Percentiles rank a stretch among this genome's conserved stretches.
Conservation (phyloP, 2,113 vertebrate genomes). For the Emydocephalus ijimae region DNA sequence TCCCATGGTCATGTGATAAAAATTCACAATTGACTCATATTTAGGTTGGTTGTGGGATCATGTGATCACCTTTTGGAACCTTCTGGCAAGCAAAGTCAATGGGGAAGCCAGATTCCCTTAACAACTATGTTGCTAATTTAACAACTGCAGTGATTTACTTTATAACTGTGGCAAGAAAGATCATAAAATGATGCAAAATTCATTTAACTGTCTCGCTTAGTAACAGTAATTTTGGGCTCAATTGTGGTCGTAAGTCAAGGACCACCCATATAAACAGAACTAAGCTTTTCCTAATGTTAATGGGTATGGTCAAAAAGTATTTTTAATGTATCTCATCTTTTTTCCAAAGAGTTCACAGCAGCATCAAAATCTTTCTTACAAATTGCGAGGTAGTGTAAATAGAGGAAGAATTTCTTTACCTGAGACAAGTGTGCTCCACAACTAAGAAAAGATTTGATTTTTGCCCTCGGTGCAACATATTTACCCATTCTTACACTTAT, state of each 20-base stretch:
- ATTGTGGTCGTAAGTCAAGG: background rate
- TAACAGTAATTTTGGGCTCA: background rate
- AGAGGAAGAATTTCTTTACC: background rate
- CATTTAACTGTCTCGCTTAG: background rate
- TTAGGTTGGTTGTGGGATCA: background rate
- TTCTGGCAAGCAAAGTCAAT: background rate
- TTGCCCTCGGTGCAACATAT: background rate
- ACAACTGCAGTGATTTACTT: background rate
- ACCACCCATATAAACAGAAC: background rate
- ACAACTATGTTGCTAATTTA: background rate
- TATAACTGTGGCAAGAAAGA: background rate
- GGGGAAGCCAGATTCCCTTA: background rate
- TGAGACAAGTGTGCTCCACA: background rate
- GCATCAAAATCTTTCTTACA: background rate
- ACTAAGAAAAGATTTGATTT: background rate
- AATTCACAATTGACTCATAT: background rate
- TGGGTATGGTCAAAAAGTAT: background rate
- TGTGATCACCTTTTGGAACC: background rate
- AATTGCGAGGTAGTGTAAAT: background rate
- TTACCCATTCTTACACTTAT: background rate
- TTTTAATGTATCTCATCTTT: background rate
- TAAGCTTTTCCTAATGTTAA: background rate
- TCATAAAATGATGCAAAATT: background rate
- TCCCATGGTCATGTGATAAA: background rate
- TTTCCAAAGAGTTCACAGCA: background rate